Evolutionary conservation across 1,140 invertebrate species (phyloP).

Genomic region (Drosophila sp.): DNA sequence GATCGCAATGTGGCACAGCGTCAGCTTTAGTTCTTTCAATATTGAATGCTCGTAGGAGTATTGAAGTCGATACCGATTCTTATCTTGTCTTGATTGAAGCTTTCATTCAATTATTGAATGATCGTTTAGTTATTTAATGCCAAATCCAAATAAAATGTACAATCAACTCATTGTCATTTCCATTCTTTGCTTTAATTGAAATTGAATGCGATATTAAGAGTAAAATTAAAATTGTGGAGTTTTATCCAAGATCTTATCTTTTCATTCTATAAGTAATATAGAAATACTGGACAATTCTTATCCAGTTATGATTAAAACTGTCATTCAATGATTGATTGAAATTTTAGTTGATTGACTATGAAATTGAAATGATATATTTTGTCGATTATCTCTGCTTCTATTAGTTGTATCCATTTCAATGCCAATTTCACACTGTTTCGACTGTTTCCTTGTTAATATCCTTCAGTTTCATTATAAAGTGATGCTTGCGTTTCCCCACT

Average conservation of each 20-base stretch:
- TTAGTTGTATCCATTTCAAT: no score
- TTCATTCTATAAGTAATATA: no score
- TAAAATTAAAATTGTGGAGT: no score
- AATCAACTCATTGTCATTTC: background rate
- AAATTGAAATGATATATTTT: background rate
- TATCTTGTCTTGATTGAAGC: background rate
- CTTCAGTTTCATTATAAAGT: no score
- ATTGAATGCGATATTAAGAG: slow-evolving; percentile 7
- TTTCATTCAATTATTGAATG: slow-evolving; percentile 4
- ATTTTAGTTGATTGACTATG: no score
- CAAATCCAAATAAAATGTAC: background rate
- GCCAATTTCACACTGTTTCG: background rate
- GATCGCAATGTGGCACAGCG: background rate
- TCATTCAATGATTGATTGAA: slow-evolving; percentile 6
- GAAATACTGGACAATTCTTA: no score
- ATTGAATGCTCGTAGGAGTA: no score
- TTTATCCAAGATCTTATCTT: no score
- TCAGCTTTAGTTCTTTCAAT: no score
- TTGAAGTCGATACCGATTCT: background rate
- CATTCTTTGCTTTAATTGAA: slow-evolving; percentile 7
- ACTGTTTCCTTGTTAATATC: background rate
- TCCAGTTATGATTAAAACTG: slow-evolving; percentile 3
- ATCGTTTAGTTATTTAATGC: background rate
- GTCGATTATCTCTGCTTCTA: no score
- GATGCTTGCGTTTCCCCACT: no score